A percentile compares a stretch with the other conserved stretches of the same genome.
phyloP scores from a whole-genome alignment of 2,888 invertebrate genomes.

The Saturnia pavonia region DNA sequence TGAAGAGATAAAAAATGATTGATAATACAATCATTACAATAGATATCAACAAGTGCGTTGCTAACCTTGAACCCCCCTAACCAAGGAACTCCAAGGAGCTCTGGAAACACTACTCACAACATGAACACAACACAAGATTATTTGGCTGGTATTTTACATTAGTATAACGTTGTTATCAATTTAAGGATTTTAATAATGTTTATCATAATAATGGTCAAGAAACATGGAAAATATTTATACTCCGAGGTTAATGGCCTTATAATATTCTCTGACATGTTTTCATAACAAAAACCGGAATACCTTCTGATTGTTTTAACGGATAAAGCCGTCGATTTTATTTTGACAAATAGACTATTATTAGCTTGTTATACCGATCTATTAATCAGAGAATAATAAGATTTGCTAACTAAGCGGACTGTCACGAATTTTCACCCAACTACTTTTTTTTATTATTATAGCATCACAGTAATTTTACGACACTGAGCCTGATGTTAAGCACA shows the following conservation, averaged over 20 bases:
- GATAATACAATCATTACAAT: too few species aligned
- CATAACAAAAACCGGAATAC: neutral
- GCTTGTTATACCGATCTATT: conserved; percentile 37
- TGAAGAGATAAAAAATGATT: too few species aligned
- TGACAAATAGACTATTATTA: conserved; percentile 48
- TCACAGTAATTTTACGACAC: too few species aligned
- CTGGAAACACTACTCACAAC: too few species aligned
- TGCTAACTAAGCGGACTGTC: conserved; percentile 36
- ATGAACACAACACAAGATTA: too few species aligned
- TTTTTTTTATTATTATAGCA: too few species aligned
- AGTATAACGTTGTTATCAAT: neutral
- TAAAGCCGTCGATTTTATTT: conserved; percentile 39
- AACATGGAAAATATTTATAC: neutral
- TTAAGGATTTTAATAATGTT: neutral
- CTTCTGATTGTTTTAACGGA: conserved; percentile 13
- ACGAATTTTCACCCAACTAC: neutral
- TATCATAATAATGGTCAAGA: neutral
- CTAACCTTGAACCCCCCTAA: too few species aligned
- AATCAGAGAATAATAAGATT: conserved; percentile 31
- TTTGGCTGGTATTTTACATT: too few species aligned
- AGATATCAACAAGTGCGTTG: too few species aligned
- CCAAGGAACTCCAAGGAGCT: too few species aligned
- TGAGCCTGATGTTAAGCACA: too few species aligned
- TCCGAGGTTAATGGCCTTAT: neutral
- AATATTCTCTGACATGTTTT: neutral